These are phyloP conservation scores for Lathronympha strigana DNA, from an alignment of 2,888 invertebrate species.

Conservation along the genomic window DNA sequence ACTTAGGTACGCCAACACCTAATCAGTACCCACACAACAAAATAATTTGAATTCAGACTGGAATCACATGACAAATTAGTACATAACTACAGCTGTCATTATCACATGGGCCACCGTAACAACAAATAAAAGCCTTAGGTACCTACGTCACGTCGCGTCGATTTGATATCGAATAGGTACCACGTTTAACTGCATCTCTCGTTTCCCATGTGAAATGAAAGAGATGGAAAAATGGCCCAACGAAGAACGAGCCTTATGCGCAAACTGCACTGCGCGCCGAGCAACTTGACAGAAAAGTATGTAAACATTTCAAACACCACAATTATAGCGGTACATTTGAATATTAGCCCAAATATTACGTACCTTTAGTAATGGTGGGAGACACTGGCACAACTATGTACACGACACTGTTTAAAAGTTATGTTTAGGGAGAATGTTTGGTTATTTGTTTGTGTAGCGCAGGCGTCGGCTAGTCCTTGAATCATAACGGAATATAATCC, in stretches of 20 bases:
- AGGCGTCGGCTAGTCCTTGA: slow-evolving; percentile 52
- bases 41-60: background rate
- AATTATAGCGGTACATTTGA: slow-evolving; percentile 11
- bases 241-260: background rate
- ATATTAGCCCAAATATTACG: background rate
- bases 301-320: slow-evolving; percentile 14
- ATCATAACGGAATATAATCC: slow-evolving; percentile 43
- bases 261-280: background rate
- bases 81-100: background rate
- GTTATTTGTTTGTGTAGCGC: slow-evolving; percentile 40
- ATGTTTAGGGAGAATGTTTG: slow-evolving; percentile 14
- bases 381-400: slow-evolving; percentile 1
- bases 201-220: slow-evolving; percentile 10
- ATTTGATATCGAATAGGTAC: background rate
- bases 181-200: background rate
- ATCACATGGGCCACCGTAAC: slow-evolving; percentile 22
- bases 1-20: background rate
- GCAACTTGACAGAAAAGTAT: slow-evolving; percentile 2
- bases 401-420: slow-evolving; percentile 36
- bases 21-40: background rate
- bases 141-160: background rate
- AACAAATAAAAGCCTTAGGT: slow-evolving; percentile 9
- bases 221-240: background rate
- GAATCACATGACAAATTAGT: background rate
- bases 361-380: slow-evolving; percentile 7